Conservation (phyloP, 2,113 vertebrate species). For the Rhineura floridana region DNA sequence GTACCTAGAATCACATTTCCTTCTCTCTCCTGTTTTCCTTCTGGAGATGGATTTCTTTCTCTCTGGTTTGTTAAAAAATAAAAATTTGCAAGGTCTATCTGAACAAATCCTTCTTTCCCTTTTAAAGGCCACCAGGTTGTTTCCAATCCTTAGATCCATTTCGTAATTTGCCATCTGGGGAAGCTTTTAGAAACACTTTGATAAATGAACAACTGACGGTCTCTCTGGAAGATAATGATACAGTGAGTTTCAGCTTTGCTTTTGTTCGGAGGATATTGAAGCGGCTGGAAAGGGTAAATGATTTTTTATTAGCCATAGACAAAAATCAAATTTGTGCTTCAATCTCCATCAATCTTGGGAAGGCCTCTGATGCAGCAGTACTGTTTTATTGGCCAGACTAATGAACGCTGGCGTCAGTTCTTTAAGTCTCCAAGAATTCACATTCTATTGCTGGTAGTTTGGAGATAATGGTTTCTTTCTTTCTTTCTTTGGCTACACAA, state of each 20-base stretch:
- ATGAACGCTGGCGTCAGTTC: slow-evolving; percentile 55
- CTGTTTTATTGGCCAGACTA: slow-evolving; percentile 63
- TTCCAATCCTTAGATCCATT: slow-evolving; percentile 20
- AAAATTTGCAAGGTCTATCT: neutral
- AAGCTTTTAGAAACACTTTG: slow-evolving; percentile 56
- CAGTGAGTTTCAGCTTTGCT: slow-evolving; percentile 48
- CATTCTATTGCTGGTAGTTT: slow-evolving; percentile 14
- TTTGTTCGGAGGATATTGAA: slow-evolving; percentile 61
- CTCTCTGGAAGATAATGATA: slow-evolving; percentile 56
- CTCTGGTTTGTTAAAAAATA: neutral
- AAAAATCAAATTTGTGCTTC: slow-evolving; percentile 70
- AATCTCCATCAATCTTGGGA: slow-evolving; percentile 65
- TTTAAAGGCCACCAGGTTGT: neutral
- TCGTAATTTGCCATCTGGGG: slow-evolving; percentile 31
- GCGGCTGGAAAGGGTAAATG: slow-evolving; percentile 60
- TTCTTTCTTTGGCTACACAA: slow-evolving; percentile 13
- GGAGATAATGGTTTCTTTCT: slow-evolving; percentile 46
- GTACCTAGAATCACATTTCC: no score
- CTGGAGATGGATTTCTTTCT: neutral
- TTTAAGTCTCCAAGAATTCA: slow-evolving; percentile 57
- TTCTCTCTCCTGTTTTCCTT: no score
- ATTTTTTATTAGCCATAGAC: slow-evolving; percentile 71
- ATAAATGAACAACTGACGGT: slow-evolving; percentile 55
- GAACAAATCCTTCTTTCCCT: neutral
- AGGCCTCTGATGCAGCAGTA: slow-evolving; percentile 44